These are phyloP conservation scores for Aegotheles bennettii DNA, from an alignment of 2,113 vertebrate species.

Conservation along the genomic window DNA sequence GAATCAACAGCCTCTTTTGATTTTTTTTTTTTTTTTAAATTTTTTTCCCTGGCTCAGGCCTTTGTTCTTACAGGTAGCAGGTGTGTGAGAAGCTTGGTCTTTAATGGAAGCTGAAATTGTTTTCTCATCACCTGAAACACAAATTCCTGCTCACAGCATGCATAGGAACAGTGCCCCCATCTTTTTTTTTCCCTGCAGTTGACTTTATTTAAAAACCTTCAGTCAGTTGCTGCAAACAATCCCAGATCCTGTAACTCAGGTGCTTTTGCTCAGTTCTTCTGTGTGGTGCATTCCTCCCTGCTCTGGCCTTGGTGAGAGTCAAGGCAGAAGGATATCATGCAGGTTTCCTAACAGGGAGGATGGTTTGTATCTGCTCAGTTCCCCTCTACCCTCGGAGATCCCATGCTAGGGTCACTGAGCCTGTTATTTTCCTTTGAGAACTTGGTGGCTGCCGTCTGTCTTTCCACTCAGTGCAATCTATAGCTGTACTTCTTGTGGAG, in stretches of 20 bases:
- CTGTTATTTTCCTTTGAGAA: background rate
- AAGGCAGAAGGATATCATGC: background rate
- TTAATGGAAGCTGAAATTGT: background rate
- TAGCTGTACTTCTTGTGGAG: background rate
- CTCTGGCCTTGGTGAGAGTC: background rate
- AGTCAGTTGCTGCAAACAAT: background rate
- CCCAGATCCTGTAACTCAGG: accelerated
- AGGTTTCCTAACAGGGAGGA: background rate
- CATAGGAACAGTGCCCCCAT: accelerated
- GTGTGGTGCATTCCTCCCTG: background rate
- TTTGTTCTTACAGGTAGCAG: background rate
- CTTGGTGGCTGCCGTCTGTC: background rate
- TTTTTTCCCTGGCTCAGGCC: background rate
- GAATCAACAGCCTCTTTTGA: background rate
- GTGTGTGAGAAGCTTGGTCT: background rate
- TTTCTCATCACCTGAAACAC: background rate
- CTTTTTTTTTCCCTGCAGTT: too few relatives aligned
- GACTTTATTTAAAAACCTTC: background rate
- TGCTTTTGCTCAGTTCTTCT: background rate
- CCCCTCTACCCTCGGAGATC: background rate
- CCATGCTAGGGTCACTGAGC: background rate
- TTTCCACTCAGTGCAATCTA: background rate
- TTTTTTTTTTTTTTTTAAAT: too few relatives aligned
- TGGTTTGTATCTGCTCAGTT: background rate
- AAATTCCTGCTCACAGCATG: background rate